Base-by-base conservation (phyloP, 2,113 vertebrate species). In the Danionella cerebrum region DNA sequence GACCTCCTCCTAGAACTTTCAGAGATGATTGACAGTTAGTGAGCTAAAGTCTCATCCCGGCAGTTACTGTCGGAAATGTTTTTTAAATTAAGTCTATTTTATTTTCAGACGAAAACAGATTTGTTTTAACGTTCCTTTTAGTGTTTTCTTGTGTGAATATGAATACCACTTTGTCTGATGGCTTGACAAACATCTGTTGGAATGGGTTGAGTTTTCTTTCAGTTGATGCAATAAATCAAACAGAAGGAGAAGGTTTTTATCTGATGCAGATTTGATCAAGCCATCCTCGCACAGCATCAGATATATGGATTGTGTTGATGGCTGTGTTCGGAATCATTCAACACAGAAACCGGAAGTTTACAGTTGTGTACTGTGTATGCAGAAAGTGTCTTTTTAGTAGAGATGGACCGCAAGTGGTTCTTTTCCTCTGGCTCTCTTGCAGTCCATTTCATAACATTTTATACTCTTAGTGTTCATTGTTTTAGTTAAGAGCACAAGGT, bases 1-100 rank as follows among this genome's bases (percentile, higher is more conserved):
- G 95, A 94, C 55, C 90, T 98, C 36, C 82, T 98, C n/a, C 85
- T 95, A 73, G 96, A 98, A 76, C 89, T 98, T 0, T 94, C 94
- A 0, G 91, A 98, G 72, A 96, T 98, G 94, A 97, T 96, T 24
- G 93, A 93, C 81, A 95, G 91, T 80, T 96, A 80, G 83, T 68
- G 5, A 22, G 16, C 42, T 33, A 10, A 24, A 22, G 11, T 1
- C 22, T 57, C 11, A 44, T 16, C 12, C 12, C 19, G 27, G 14
- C 19, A 22, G 14, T 35, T 39, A 5, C 31, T 25, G 21, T 54
- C 14, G 7, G 21, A 12, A 59, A 19, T 25, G 10, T 11, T 31
- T 60, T 60, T 60, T 60, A 31, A 31, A 31, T 21, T 44, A 31
- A 18, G 25, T 21, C 31, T 21, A 0, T 60, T 44, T 59, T 60